Conservation (phyloP, 2,797 vertebrate genomes). For the Lepidocolaptes lacrymiger region DNA sequence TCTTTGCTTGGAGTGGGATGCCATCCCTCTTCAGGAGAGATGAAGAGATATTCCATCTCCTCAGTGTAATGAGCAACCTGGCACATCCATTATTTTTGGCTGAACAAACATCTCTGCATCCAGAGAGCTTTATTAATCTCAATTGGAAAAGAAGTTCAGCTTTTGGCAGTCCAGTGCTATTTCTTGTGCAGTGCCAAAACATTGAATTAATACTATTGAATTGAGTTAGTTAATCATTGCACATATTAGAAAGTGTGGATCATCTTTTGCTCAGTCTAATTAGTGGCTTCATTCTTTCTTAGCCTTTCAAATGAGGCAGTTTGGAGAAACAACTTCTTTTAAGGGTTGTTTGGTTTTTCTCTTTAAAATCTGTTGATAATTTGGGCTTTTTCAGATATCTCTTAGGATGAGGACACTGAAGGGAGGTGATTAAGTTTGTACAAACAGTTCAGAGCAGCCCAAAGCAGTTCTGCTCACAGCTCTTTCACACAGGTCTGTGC, state of each 20-base stretch:
- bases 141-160: background rate
- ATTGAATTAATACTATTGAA: background rate
- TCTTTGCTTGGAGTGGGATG: background rate
- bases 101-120: background rate
- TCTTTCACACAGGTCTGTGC: accelerated
- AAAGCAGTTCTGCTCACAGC: background rate
- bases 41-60: background rate
- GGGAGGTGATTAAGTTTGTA: background rate
- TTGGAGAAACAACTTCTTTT: background rate
- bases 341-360: background rate
- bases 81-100: background rate
- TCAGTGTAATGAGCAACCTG: background rate
- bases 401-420: background rate
- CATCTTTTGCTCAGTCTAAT: background rate
- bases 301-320: background rate
- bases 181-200: background rate
- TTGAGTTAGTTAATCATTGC: background rate
- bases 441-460: background rate
- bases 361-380: background rate
- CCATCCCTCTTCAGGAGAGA: background rate
- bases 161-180: constrained; percentile 4
- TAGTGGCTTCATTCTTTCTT: background rate
- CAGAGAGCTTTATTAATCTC: constrained; percentile 15
- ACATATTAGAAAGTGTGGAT: background rate
- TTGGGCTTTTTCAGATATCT: background rate